Conservation (phyloP, 1,140 invertebrate genomes). For the Cotesia glomerata region DNA sequence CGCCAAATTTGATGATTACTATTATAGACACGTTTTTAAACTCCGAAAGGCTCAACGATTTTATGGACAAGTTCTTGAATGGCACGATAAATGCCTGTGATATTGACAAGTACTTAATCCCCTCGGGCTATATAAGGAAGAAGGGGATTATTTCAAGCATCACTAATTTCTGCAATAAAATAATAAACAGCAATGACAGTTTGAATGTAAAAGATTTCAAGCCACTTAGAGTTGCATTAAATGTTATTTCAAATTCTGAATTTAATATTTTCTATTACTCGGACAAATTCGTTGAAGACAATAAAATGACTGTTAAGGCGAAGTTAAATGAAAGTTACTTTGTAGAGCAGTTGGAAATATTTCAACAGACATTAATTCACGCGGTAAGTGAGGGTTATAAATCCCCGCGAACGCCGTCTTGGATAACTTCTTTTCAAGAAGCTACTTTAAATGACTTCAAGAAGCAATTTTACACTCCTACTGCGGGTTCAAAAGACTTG, state of each 20-base stretch:
- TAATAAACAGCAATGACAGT: conserved; percentile 31
- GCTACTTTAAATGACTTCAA: conserved; percentile 48
- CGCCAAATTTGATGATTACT: conserved; percentile 51
- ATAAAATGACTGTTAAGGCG: background rate
- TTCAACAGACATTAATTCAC: conserved; percentile 40
- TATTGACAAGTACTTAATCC: conserved; percentile 53
- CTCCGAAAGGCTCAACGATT: conserved; percentile 49
- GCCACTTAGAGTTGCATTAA: conserved; percentile 21
- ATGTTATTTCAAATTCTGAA: too few relatives aligned
- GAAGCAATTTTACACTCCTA: conserved; percentile 37
- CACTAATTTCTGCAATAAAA: conserved; percentile 50
- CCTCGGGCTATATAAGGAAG: conserved; percentile 49
- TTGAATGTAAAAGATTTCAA: conserved; percentile 40
- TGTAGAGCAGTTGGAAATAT: conserved; percentile 37
- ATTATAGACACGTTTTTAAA: conserved; percentile 51
- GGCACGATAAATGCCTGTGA: conserved; percentile 49
- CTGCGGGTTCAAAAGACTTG: conserved; percentile 35
- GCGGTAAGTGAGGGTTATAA: conserved; percentile 38
- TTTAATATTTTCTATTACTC: background rate
- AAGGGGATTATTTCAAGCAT: conserved; percentile 49
- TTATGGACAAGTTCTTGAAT: conserved; percentile 37
- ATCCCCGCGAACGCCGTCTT: conserved; percentile 44
- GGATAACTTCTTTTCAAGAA: conserved; percentile 54
- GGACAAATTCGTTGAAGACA: background rate
- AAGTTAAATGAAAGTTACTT: conserved; percentile 41